Evolutionary conservation across 1,140 invertebrate species (phyloP).

Genomic region (Platorchestia sp.): DNA sequence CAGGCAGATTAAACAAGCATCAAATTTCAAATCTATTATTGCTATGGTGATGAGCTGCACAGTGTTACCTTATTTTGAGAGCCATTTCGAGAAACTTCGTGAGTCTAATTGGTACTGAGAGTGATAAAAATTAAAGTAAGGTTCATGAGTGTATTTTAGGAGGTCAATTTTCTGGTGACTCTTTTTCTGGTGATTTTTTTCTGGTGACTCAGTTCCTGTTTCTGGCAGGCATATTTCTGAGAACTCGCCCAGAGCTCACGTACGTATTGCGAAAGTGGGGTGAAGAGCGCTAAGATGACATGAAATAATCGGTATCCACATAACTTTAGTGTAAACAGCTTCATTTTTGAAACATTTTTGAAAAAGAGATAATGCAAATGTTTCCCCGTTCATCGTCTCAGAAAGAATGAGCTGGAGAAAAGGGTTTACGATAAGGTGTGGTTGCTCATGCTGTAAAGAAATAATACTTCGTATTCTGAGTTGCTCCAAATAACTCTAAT

Average conservation of each 20-base stretch:
- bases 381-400: no score
- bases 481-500: not conserved
- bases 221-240: not conserved
- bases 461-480: not conserved
- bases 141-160: not conserved
- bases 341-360: no score
- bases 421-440: not conserved
- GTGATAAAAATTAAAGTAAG: not conserved
- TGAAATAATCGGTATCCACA: not conserved
- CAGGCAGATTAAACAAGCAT: no score
- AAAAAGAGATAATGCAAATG: no score
- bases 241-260: no score
- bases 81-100: no score
- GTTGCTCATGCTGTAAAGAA: not conserved
- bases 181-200: not conserved
- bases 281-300: not conserved
- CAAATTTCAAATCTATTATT: no score
- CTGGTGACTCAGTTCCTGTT: not conserved
- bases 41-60: no score
- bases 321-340: not conserved
- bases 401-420: not conserved
- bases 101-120: not conserved
- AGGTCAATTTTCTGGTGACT: not conserved
- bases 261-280: no score
- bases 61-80: no score